Evolutionary conservation across 1,140 invertebrate species (phyloP), one percentile per base, ranked within the genome.

Genomic region (Daktulosphaira vitifoliae): DNA sequence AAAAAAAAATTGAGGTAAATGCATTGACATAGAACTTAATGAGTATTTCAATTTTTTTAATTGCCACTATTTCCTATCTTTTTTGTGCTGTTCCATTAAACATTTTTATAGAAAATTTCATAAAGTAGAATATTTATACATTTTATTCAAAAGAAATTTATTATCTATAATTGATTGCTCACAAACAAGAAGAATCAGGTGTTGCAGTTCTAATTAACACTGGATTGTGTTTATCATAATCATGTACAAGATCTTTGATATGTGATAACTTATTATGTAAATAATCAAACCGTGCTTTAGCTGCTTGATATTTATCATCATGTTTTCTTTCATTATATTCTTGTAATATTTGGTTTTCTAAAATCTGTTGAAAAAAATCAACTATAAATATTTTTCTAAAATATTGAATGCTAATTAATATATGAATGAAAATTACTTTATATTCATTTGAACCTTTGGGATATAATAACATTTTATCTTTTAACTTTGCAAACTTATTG

Each of bases 231-330:
- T 52, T 66, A 72, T 94, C 90, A 77, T 88, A 94, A 22, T 91
- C 87, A 62, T 79, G 72, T 16, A 95, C 89, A 71, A 92, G 79
- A 69, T 82, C 80, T 77, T 95, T 95, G 73, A 95, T 92, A 74
- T 93, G 87, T 66, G 87, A 86, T 74, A 96, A 78, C 74, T 95
- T 96, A 53, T 85, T 84, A 73, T 95, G 90, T 69, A 96, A 79
- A 75, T 90, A 92, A 67, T 88, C 81, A 74, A 91, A 90, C 66
- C 88, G 81, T 70, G 78, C 77, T 74, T 86, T 87, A 67, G 84
- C 81, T 66, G 83, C 79, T 69, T 84, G 80, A 72, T 89, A 88
- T 51, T 80, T 78, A 3, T 77, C 75, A 76, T 92, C 84, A 70
- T 81, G 81, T 74, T 89, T 90, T 69, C 84, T 86, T 65, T 82